Evolutionary conservation across 37 sponge, comb jelly and placozoan genomes (phyloP).

Genomic region (Aplysina aerophoba): DNA sequence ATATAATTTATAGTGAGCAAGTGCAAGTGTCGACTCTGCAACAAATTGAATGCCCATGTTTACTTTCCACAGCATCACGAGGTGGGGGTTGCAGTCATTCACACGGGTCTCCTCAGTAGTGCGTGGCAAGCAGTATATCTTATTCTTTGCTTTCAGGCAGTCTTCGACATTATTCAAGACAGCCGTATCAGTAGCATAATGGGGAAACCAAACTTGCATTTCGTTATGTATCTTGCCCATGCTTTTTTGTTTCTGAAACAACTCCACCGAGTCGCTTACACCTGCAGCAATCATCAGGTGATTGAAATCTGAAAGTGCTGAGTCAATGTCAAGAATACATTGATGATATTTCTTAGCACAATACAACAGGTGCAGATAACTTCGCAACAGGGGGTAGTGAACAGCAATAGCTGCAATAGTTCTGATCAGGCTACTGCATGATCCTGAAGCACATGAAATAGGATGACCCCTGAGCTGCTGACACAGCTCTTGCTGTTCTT

Average conservation of each 20-base stretch:
- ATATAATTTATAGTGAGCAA: slow-evolving; percentile 57
- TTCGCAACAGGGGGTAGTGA: neutral
- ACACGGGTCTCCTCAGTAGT: slow-evolving; percentile 3
- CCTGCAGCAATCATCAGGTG: neutral
- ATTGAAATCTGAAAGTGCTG: neutral
- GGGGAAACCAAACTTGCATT: slow-evolving; percentile 45
- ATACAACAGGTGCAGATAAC: neutral
- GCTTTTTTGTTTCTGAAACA: neutral
- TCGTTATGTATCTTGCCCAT: neutral
- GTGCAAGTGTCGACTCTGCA: slow-evolving; percentile 33
- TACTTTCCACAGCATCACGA: slow-evolving; percentile 49
- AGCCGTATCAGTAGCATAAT: neutral
- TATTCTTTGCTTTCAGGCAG: slow-evolving; percentile 7
- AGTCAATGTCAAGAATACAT: neutral
- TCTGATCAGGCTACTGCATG: neutral
- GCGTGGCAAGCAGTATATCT: slow-evolving; percentile 28
- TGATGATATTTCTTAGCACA: neutral
- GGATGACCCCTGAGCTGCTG: neutral
- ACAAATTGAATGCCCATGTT: slow-evolving; percentile 51
- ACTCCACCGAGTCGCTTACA: neutral
- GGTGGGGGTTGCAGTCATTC: slow-evolving; percentile 50
- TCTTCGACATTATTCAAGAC: slow-evolving; percentile 11
- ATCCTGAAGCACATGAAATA: neutral
- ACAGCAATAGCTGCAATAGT: neutral
- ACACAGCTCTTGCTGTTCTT: neutral